Conservation (phyloP, 1,140 invertebrate species). For the Episyrphus balteatus region DNA sequence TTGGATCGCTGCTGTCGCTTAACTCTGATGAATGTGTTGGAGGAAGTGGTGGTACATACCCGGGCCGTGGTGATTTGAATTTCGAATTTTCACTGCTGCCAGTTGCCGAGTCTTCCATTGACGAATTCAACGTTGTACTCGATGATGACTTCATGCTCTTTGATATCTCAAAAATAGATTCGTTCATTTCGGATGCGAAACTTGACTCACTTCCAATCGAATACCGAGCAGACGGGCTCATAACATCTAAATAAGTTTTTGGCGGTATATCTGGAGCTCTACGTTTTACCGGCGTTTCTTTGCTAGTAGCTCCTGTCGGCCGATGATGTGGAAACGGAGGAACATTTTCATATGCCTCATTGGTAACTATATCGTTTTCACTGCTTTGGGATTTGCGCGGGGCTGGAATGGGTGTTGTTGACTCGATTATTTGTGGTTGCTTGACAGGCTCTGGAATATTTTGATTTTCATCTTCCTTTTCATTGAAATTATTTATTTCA, state of each 20-base stretch:
- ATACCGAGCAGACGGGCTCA: conserved; percentile 9
- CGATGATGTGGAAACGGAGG: not conserved
- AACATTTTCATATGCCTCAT: no score
- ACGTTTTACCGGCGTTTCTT: not conserved
- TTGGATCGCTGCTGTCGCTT: no score
- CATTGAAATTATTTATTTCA: no score
- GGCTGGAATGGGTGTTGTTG: no score
- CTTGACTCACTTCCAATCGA: conserved; percentile 26
- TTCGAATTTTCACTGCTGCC: conserved; percentile 18
- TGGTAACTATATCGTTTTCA: no score
- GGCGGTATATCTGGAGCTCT: conserved; percentile 12
- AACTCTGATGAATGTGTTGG: no score
- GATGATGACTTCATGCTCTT: conserved; percentile 17
- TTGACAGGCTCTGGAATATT: no score
- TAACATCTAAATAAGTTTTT: conserved; percentile 6
- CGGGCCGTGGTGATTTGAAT: conserved; percentile 31
- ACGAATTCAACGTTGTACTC: conserved; percentile 19
- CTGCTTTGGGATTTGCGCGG: no score
- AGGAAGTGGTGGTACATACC: conserved; percentile 20
- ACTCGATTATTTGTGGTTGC: no score
- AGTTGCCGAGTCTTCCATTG: conserved; percentile 15
- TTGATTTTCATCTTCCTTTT: no score
- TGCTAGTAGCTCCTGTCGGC: conserved; percentile 6
- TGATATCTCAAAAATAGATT: conserved; percentile 1
- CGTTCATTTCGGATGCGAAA: not conserved